Base-by-base conservation (phyloP, 2,113 vertebrate genomes). In the Oreotrochilus melanogaster region DNA sequence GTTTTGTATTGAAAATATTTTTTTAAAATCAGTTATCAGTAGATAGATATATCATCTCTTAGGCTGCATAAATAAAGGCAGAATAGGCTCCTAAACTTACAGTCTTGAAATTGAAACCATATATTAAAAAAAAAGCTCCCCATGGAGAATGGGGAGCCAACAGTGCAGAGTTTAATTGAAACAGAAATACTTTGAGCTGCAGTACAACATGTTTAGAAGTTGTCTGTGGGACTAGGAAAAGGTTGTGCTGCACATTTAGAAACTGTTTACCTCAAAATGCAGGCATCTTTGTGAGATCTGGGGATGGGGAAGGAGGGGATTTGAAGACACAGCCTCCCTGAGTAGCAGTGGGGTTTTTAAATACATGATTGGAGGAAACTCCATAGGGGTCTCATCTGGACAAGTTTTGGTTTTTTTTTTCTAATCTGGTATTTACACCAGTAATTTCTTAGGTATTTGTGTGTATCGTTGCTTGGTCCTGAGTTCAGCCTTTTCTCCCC, bases 81-180 rank as follows among this genome's bases (percentile, higher is more conserved):
- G 62, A 78, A 66, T 42, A 83, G 28, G 48, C 78, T 78, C 86
- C 90, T 71, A 35, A 90, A 92, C 53, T 31, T 39, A 78, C 21
- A 45, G n/a, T 45, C 88, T 92, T 90, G 57, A 78, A 95, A 94
- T 64, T 93, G 88, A 95, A 96, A 88, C n/a, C n/a, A 69, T 90
- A 80, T 64, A 75, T 93, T 90, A 89, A 61, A 71, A 50, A 60
- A 58, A 47, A 18, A 18, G 35, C 25, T 89, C 45, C 39, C 48
- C 6, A 19, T 21, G 24, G 31, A 18, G 24, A 23, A n/a, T 24
- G 35, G 31, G 24, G n/a, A 84, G 11, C 19, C 51, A 53, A 78
- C 57, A 81, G 64, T 28, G 30, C 60, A 88, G 50, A 82, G 35
- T 67, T 92, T 69, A 80, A 84, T 72, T 35, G 73, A 88, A 88